These are phyloP conservation scores for Clarias fuscus DNA, from an alignment of 2,797 vertebrate genomes.

Conservation along the genomic window DNA sequence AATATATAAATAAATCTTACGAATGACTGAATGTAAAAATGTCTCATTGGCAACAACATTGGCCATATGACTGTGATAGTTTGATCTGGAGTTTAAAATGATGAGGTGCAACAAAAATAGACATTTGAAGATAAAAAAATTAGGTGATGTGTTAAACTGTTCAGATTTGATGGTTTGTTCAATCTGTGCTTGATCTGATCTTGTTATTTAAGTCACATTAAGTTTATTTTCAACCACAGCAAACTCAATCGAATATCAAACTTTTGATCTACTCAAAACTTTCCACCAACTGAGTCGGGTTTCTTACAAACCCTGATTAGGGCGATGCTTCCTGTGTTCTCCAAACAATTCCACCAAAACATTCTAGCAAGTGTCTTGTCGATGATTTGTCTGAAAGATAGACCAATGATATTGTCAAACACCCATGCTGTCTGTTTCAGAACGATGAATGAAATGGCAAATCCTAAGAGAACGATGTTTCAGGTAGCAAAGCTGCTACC, in stretches of 20 bases:
- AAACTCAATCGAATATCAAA: slow-evolving; percentile 48
- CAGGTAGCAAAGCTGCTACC: neutral
- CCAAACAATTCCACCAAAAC: neutral
- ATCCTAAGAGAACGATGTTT: neutral
- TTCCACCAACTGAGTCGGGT: slow-evolving; percentile 49
- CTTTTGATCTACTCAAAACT: slow-evolving; percentile 44
- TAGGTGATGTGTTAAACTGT: no score
- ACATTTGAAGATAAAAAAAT: no score
- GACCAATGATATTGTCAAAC: neutral
- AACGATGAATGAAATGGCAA: neutral
- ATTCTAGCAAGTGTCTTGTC: neutral
- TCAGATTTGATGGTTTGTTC: no score
- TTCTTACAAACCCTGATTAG: slow-evolving; percentile 25
- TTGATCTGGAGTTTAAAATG: no score
- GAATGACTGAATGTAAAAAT: neutral
- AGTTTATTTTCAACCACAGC: slow-evolving; percentile 18
- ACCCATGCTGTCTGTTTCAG: neutral
- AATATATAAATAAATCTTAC: neutral
- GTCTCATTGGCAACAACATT: neutral
- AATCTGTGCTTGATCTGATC: no score
- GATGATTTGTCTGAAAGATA: neutral
- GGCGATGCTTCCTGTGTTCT: neutral
- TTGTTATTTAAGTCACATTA: neutral
- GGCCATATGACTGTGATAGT: neutral
- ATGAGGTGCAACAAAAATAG: no score